These are phyloP conservation scores for Lutraria lutraria DNA, from an alignment of 2,888 invertebrate genomes.

Conservation along the genomic window DNA sequence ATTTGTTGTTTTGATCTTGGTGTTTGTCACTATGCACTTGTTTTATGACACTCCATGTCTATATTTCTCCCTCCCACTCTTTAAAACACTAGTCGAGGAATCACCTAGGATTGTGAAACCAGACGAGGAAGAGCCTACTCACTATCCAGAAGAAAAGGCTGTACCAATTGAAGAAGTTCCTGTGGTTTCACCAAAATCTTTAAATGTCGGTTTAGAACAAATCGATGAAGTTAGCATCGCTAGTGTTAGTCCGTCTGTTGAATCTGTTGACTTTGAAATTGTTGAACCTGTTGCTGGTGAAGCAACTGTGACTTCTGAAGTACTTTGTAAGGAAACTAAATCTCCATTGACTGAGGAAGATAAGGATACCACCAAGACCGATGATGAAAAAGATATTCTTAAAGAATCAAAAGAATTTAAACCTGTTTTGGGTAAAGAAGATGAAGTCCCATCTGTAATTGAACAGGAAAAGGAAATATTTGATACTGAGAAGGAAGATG, in stretches of 20 bases:
- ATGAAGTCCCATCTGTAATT: slow-evolving; percentile 17
- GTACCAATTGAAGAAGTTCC: slow-evolving; percentile 65
- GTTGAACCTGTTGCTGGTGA: slow-evolving; percentile 27
- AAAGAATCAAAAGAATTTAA: slow-evolving; percentile 25
- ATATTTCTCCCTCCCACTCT: slow-evolving; percentile 42
- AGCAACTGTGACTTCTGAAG: slow-evolving; percentile 30
- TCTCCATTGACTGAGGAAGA: slow-evolving; percentile 24
- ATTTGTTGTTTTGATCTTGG: not conserved
- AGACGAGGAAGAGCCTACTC: slow-evolving; percentile 48
- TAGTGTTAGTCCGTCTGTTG: slow-evolving; percentile 51
- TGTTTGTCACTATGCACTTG: not conserved
- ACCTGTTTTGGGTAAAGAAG: not conserved
- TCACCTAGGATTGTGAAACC: slow-evolving; percentile 54
- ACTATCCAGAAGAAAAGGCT: slow-evolving; percentile 67
- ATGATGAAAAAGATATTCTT: slow-evolving; percentile 8
- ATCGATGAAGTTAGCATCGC: slow-evolving; percentile 58
- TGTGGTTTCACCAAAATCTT: slow-evolving; percentile 58
- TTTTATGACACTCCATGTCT: slow-evolving; percentile 2
- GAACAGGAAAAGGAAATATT: slow-evolving; percentile 35
- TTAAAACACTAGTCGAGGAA: slow-evolving; percentile 35
- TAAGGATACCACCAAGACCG: not conserved
- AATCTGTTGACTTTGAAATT: slow-evolving; percentile 59
- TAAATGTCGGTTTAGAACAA: slow-evolving; percentile 50
- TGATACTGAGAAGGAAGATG: slow-evolving; percentile 5
- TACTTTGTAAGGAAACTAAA: slow-evolving; percentile 27